Conservation (phyloP, 1,140 invertebrate genomes). For the Pogonognathellus flavescens region DNA sequence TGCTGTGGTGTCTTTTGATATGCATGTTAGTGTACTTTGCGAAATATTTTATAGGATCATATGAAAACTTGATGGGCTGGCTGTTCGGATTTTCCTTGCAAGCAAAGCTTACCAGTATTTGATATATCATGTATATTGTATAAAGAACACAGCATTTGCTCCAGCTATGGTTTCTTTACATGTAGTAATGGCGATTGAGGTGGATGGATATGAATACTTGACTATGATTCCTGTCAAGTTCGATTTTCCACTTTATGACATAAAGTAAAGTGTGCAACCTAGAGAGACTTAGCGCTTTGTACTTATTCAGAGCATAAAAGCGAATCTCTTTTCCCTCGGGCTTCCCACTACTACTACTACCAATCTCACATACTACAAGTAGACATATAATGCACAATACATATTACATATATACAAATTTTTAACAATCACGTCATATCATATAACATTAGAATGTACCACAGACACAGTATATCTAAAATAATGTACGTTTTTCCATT, state of each 20-base stretch:
- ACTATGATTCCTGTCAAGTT: slow-evolving; percentile 44
- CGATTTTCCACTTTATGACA: slow-evolving; percentile 50
- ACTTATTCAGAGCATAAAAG: slow-evolving; percentile 9
- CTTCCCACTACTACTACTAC: background rate
- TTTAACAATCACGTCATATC: too few species aligned
- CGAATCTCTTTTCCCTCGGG: background rate
- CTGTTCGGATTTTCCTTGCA: background rate
- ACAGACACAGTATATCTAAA: too few species aligned
- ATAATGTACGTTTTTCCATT: too few species aligned
- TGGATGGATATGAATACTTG: slow-evolving; percentile 41
- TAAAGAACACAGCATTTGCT: too few species aligned
- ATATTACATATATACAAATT: too few species aligned
- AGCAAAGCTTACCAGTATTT: background rate
- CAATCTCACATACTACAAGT: too few species aligned
- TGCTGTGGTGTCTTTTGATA: background rate
- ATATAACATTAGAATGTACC: too few species aligned
- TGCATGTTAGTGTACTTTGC: slow-evolving; percentile 6
- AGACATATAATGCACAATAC: too few species aligned
- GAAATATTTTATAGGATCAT: slow-evolving; percentile 14
- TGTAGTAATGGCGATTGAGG: slow-evolving; percentile 17
- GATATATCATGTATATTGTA: too few species aligned
- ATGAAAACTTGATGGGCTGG: background rate
- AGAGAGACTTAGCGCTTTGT: background rate
- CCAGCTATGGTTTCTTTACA: background rate
- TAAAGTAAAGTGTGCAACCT: slow-evolving; percentile 14